A percentile compares a stretch with the other conserved stretches of the same genome.
These are phyloP conservation scores for Trachythela sp. DNA, from an alignment of 64 coral and sea anemone genomes.

Conservation along the genomic window DNA sequence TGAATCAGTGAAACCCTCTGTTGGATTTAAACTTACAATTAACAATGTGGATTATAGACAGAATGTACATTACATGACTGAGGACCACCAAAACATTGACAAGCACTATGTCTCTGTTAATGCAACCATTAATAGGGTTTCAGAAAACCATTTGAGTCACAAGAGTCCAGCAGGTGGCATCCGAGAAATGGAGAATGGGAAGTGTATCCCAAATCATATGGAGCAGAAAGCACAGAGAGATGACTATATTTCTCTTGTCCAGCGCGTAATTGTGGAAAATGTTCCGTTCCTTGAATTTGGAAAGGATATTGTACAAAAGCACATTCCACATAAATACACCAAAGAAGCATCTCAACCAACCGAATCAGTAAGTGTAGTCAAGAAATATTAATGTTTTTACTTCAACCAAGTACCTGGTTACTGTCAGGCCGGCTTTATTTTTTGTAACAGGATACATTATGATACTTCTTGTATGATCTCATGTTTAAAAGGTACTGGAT, in stretches of 20 bases:
- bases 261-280: slow-evolving; percentile 2
- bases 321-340: background rate
- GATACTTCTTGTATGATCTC: too few relatives aligned
- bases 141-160: background rate
- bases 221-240: slow-evolving; percentile 13
- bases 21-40: slow-evolving; percentile 5
- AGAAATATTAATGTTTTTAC: too few relatives aligned
- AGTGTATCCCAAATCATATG: background rate
- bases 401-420: too few relatives aligned
- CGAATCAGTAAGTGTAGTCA: background rate
- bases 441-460: too few relatives aligned
- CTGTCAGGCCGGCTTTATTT: too few relatives aligned
- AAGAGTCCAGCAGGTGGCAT: background rate
- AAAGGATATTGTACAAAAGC: slow-evolving; percentile 10
- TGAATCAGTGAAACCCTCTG: background rate
- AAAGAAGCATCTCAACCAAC: slow-evolving; percentile 3
- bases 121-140: slow-evolving; percentile 1
- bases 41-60: background rate
- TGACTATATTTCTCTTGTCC: background rate
- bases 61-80: background rate
- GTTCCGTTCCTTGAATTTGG: background rate
- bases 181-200: background rate
- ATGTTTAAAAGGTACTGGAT: too few relatives aligned
- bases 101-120: slow-evolving; percentile 1
- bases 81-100: background rate